Evolutionary conservation across 1,140 invertebrate species (phyloP).

Genomic region (Brachionus manjavacas): DNA sequence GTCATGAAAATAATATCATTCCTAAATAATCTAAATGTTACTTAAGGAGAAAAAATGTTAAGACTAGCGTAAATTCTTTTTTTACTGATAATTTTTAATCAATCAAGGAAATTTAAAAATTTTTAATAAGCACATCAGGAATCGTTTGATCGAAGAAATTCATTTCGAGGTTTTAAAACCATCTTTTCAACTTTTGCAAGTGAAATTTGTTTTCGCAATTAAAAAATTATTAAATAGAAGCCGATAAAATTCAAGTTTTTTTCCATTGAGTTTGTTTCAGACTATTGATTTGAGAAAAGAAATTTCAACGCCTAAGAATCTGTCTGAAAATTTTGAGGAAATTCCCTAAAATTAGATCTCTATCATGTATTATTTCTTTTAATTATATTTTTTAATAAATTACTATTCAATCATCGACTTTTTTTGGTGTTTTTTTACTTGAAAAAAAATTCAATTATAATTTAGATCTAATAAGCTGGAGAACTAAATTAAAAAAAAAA

Average conservation of each 20-base stretch:
- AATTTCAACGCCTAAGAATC: neutral
- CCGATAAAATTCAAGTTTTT: neutral
- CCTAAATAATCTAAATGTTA: too few species aligned
- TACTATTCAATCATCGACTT: neutral
- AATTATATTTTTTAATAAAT: too few species aligned
- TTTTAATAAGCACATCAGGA: neutral
- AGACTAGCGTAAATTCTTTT: too few species aligned
- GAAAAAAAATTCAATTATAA: too few species aligned
- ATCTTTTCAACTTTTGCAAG: neutral
- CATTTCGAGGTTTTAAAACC: neutral
- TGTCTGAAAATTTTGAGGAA: neutral
- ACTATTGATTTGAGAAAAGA: neutral
- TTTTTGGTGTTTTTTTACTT: neutral
- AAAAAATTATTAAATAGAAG: neutral
- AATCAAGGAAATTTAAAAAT: neutral
- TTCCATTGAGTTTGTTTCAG: neutral
- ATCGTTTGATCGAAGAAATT: neutral
- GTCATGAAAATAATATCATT: neutral
- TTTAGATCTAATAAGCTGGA: too few species aligned
- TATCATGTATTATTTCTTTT: neutral
- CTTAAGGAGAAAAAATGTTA: too few species aligned
- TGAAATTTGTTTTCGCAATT: neutral
- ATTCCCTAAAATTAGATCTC: neutral
- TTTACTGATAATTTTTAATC: neutral
- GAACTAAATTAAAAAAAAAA: neutral